Evolutionary conservation across 1,140 invertebrate genomes (phyloP).

Genomic region (Cotesia vestalis): DNA sequence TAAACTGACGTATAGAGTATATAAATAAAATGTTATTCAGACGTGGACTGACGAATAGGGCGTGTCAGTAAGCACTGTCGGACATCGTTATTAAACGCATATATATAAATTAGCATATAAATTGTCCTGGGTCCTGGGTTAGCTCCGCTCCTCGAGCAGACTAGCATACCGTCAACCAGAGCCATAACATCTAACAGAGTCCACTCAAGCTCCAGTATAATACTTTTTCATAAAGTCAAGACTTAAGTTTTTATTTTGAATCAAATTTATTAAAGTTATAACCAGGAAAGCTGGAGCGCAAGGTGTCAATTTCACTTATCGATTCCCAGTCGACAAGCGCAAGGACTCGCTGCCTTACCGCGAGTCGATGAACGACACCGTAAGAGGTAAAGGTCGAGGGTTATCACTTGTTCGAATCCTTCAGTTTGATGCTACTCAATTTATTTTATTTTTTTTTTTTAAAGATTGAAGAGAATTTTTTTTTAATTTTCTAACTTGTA

Average conservation of each 20-base stretch:
- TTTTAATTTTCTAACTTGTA: not conserved
- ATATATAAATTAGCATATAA: constrained; percentile 66
- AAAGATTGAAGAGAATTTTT: too few relatives aligned
- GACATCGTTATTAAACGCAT: constrained; percentile 67
- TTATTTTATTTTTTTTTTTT: not conserved
- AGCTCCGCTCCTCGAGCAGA: constrained; percentile 27
- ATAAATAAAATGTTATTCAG: constrained; percentile 21
- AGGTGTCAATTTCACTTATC: constrained; percentile 39
- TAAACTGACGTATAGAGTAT: not conserved
- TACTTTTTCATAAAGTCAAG: too few relatives aligned
- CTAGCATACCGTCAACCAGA: too few relatives aligned
- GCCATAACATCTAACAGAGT: too few relatives aligned
- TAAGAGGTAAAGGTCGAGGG: constrained; percentile 31
- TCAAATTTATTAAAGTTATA: not conserved
- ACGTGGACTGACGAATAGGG: constrained; percentile 52
- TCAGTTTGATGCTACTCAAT: not conserved
- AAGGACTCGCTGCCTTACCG: constrained; percentile 44
- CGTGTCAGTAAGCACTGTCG: constrained; percentile 63
- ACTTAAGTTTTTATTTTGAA: not conserved
- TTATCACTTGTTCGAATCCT: constrained; percentile 12
- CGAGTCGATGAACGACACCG: constrained; percentile 41
- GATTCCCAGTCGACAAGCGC: constrained; percentile 38
- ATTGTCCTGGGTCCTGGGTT: constrained; percentile 56
- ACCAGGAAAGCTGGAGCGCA: not conserved
- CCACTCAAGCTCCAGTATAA: too few relatives aligned